Percentiles rank a stretch among this genome's conserved stretches.
Conservation (phyloP, 2,888 invertebrate species). For the Lasioglossum morio region DNA sequence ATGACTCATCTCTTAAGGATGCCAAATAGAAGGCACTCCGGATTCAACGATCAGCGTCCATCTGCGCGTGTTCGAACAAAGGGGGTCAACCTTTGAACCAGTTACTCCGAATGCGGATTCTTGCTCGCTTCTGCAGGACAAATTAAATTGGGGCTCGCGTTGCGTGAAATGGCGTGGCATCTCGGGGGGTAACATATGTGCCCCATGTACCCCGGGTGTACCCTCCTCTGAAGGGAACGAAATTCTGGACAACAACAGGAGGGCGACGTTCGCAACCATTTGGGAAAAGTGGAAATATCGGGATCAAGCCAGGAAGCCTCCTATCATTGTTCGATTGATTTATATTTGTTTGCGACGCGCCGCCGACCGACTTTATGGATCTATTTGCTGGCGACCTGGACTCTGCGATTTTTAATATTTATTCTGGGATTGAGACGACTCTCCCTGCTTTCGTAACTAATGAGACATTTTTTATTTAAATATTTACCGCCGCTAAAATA, state of each 20-base stretch:
- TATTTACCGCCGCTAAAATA: not conserved
- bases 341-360: constrained; percentile 82
- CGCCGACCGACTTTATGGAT: constrained; percentile 49
- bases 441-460: not conserved
- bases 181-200: constrained; percentile 75
- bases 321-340: constrained; percentile 82
- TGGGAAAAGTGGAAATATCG: constrained; percentile 82
- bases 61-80: constrained; percentile 18
- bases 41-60: not conserved
- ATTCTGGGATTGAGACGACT: not conserved
- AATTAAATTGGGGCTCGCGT: constrained; percentile 75
- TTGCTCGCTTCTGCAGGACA: constrained; percentile 54
- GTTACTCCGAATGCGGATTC: constrained; percentile 48
- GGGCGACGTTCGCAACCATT: constrained; percentile 80
- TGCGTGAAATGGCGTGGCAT: constrained; percentile 79
- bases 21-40: not conserved
- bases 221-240: constrained; percentile 69
- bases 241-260: constrained; percentile 59
- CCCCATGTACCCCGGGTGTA: constrained; percentile 61
- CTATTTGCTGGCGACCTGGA: constrained; percentile 43
- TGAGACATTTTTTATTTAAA: not conserved
- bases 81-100: constrained; percentile 22
- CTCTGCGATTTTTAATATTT: not conserved
- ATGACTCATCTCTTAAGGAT: not conserved
- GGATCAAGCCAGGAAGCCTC: constrained; percentile 74